Base-by-base conservation (phyloP, 2,797 vertebrate genomes). In the Notolabrus celidotus region DNA sequence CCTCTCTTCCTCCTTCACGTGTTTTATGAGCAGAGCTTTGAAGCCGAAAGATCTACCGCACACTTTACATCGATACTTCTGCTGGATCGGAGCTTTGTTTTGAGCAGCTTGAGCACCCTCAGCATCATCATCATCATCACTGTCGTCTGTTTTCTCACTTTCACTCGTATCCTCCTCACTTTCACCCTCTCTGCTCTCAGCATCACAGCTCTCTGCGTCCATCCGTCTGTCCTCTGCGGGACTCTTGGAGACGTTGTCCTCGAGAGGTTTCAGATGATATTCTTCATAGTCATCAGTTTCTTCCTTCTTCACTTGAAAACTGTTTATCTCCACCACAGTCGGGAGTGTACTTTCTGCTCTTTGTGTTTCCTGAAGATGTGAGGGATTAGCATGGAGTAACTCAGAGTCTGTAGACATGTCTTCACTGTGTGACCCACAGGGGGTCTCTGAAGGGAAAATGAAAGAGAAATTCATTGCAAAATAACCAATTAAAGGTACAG, bases 401-500 rank as follows among this genome's bases (percentile, higher is more conserved):
- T 68, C 71, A 7, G 45, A 46, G 39, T 74, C 60, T 1, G 43
- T 71, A 0, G 38, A 41, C 0, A 16, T 19, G 0, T 79, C 75
- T 64, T 61, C 60, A 23, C 19, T 27, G 19, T 8, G 23, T 6
- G 43, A 47, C 10, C 11, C 22, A 15, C 38, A 51, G 20, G 42
- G 33, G 63, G 25, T 46, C 16, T 64, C 85, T 87, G 47, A 61
- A 23, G 47, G 15, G 1, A 33, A 49, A 8, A 47, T 9, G 0
- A 1, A 29, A 45, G 10, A 62, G 11, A 25, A 50, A 39, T 46
- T 8, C 46, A 11, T n/a, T 58, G 36, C 4, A 2, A 14, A 10
- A 5, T 25, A 46, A 43, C 31, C 0, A 14, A 34, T n/a, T n/a
- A n/a, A n/a, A n/a, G n/a, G n/a, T n/a, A n/a, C n/a, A n/a, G n/a